Evolutionary conservation across 2,113 vertebrate species (phyloP).

Genomic region (Aspiorhynchus laticeps): DNA sequence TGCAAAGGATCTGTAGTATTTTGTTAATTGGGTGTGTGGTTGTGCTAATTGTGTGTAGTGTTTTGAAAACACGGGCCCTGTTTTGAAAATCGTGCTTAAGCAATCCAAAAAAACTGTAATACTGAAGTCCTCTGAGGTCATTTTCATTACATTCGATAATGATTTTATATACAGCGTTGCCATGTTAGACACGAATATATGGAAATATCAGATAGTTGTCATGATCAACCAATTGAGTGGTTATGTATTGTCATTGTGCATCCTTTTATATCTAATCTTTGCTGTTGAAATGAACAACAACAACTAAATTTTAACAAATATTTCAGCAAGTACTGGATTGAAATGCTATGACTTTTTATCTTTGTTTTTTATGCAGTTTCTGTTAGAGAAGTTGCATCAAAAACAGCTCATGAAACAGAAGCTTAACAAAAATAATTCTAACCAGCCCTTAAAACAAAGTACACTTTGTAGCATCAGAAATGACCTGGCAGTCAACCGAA

Average conservation of each 20-base stretch:
- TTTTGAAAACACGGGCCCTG: too few species aligned
- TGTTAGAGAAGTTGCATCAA: background rate
- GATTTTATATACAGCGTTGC: background rate
- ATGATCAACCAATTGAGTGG: background rate
- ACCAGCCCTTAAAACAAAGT: background rate
- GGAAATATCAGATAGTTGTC: background rate
- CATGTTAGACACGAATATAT: background rate
- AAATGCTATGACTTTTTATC: background rate
- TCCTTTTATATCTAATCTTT: background rate
- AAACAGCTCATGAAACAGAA: background rate
- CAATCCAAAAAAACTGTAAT: too few species aligned
- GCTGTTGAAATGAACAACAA: background rate
- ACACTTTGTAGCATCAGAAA: background rate
- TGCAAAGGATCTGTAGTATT: too few species aligned
- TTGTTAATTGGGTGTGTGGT: too few species aligned
- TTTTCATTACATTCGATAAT: background rate
- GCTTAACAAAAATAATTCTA: background rate
- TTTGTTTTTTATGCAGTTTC: background rate
- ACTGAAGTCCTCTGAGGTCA: background rate
- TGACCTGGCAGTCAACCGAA: background rate
- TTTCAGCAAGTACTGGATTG: background rate
- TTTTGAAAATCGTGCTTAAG: too few species aligned
- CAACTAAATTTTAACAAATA: background rate
- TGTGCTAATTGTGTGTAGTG: too few species aligned
- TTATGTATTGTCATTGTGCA: too few species aligned